Evolutionary conservation across 2,888 invertebrate species (phyloP).

Genomic region (Argyresthia albistria): DNA sequence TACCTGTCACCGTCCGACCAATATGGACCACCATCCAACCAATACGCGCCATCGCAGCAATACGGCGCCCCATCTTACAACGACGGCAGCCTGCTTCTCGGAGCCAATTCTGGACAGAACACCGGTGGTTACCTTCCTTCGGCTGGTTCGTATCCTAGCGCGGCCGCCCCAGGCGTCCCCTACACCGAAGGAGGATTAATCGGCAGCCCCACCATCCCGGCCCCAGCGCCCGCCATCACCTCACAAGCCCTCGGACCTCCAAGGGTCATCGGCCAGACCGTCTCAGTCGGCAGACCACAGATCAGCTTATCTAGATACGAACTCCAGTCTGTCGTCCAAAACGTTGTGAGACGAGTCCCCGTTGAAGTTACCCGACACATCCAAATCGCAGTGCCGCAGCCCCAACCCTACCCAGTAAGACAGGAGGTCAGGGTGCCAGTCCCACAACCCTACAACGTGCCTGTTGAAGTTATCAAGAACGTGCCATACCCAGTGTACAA

Average conservation of each 20-base stretch:
- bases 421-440: conserved; percentile 56
- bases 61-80: conserved; percentile 2
- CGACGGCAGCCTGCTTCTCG: conserved; percentile 5
- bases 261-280: conserved; percentile 13
- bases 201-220: conserved; percentile 10
- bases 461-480: conserved; percentile 53
- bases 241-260: conserved; percentile 31
- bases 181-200: conserved; percentile 9
- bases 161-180: background rate
- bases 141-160: too few relatives aligned
- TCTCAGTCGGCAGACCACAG: conserved; percentile 18
- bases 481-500: conserved; percentile 62
- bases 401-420: conserved; percentile 51
- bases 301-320: conserved; percentile 42
- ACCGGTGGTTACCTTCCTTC: too few relatives aligned
- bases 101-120: too few relatives aligned
- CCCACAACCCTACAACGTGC: conserved; percentile 61
- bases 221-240: conserved; percentile 37
- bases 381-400: conserved; percentile 47
- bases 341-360: conserved; percentile 53
- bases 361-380: conserved; percentile 59
- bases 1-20: conserved; percentile 16
- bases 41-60: background rate
- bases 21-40: conserved; percentile 22
- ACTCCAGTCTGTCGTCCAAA: conserved; percentile 56